These are phyloP conservation scores for Tursiops truncatus DNA, from an alignment of 2,113 vertebrate genomes.

Conservation along the genomic window DNA sequence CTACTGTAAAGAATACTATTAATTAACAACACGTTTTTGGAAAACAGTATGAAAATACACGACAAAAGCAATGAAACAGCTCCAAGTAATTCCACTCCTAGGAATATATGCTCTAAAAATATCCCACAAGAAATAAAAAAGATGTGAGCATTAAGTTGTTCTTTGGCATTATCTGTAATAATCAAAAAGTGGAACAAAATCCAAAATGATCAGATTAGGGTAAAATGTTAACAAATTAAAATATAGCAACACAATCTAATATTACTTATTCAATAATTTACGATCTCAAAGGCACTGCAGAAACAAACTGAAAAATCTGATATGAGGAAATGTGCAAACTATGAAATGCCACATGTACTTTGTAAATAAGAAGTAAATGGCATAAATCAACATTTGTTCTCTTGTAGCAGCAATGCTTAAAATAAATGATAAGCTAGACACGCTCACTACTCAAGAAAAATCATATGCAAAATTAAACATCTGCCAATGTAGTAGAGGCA, in stretches of 20 bases:
- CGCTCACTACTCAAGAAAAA: not conserved
- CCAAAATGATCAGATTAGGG: not conserved
- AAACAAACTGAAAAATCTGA: not conserved
- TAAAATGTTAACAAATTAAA: slow-evolving; percentile 18
- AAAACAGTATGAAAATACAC: slow-evolving; percentile 29
- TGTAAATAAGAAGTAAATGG: slow-evolving; percentile 15
- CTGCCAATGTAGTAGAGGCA: slow-evolving; percentile 14
- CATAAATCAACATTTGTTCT: slow-evolving; percentile 52
- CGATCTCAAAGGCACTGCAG: not conserved
- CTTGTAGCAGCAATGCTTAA: slow-evolving; percentile 33
- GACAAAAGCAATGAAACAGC: not conserved
- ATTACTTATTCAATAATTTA: not conserved
- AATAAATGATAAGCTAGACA: slow-evolving; percentile 40
- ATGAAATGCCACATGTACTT: not conserved
- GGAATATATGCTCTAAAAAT: not conserved
- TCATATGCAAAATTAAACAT: slow-evolving; percentile 48
- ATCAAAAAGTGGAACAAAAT: not conserved
- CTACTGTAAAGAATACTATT: not conserved
- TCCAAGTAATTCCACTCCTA: not conserved
- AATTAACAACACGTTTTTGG: slow-evolving; percentile 4
- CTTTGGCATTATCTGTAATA: not conserved
- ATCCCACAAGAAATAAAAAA: not conserved
- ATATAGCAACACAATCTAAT: not conserved
- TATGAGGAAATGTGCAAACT: not conserved
- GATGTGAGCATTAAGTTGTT: not conserved